Base-by-base conservation (phyloP, 1,140 invertebrate genomes). In the Oncopeltus fasciatus region DNA sequence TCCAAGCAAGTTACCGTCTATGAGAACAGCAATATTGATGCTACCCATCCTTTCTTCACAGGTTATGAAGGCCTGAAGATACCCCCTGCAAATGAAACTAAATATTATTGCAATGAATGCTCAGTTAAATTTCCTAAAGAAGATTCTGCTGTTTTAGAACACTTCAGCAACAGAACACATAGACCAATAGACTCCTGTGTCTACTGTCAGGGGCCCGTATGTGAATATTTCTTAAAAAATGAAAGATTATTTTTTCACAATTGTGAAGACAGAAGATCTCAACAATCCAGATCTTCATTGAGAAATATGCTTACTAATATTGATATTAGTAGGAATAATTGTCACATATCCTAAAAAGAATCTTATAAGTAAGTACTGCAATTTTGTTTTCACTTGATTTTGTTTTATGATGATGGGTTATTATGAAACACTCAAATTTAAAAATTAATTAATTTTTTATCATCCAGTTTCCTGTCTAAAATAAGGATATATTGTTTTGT, bases 161-260 rank as follows among this genome's bases (percentile, higher is more conserved):
- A 64, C 31, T 64, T 64, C 24, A 11, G 27, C 8, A 63, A 58
- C 24, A 53, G 53, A 38, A 31, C 49, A 0, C 63, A 64, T 44
- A n/a, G 38, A 12, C 63, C 63, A 2, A 43, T 60, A 14, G 58
- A 60, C 14, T 60, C 58, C 14, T 64, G 63, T 56, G 47, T 64
- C 16, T 64, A 64, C 18, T 64, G 63, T 29, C 21, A 58, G 12
- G 63, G 63, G 14, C 63, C 63, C 28, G 63, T 64, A 9, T 64
- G 53, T 43, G 63, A 64, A 29, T 64, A 64, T 57, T 64, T 18
- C 59, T 28, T 27, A 14, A 29, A 60, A 12, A 27, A 24, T 20
- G 31, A 53, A 1, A 46, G 63, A 18, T 20, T 14, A 24, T 59
- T 64, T 1, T 60, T 28, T 57, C 63, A 64, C 47, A 60, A 57